phyloP scores from a whole-genome alignment of 2,888 invertebrate species.

The Melanchra persicariae region DNA sequence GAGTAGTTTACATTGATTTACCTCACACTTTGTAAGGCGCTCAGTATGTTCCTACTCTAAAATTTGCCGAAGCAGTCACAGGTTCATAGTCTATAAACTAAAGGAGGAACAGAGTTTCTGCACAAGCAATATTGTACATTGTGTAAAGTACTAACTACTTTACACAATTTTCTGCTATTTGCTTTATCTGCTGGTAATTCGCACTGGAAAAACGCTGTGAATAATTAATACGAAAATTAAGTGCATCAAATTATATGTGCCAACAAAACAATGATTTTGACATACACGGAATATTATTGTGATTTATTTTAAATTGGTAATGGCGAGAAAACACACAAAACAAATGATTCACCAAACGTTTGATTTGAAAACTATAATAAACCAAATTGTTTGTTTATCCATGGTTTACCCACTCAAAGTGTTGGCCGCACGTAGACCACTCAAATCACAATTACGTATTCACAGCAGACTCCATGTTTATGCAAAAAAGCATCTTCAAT shows the following conservation, averaged over 20 bases:
- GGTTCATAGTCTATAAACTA: constrained; percentile 16
- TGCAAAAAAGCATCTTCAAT: constrained; percentile 65
- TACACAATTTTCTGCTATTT: too few relatives aligned
- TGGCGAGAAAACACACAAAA: neutral
- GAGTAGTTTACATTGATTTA: neutral
- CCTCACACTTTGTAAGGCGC: neutral
- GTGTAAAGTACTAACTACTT: too few relatives aligned
- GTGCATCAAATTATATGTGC: neutral
- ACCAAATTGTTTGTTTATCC: constrained; percentile 34
- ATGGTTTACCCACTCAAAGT: constrained; percentile 29
- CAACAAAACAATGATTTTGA: neutral
- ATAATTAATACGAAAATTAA: neutral
- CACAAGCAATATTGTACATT: constrained; percentile 17
- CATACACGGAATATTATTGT: too few relatives aligned
- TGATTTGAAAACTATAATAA: constrained; percentile 31
- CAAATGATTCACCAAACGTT: constrained; percentile 4
- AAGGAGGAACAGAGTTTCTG: constrained; percentile 3
- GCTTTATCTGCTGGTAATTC: neutral
- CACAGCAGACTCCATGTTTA: constrained; percentile 58
- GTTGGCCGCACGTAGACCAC: constrained; percentile 30
- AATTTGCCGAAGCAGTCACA: constrained; percentile 2
- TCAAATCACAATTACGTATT: constrained; percentile 56
- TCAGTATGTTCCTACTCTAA: neutral
- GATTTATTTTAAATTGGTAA: neutral
- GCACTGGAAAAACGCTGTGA: neutral